Percentiles rank a stretch among this genome's conserved stretches.
phyloP scores from a whole-genome alignment of 2,113 vertebrate species.

The Antennarius striatus region DNA sequence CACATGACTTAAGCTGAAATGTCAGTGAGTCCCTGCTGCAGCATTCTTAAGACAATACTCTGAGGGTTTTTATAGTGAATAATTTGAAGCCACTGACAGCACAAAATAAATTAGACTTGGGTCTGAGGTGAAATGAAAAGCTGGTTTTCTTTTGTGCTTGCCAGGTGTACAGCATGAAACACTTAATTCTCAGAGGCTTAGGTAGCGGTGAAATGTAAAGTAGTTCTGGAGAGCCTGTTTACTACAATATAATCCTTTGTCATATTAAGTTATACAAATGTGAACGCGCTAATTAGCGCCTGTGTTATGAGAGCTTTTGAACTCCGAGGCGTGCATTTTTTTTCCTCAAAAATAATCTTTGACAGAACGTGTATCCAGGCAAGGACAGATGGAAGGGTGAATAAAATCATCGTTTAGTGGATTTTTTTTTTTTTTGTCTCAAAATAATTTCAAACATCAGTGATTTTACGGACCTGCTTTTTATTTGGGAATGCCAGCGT shows the following conservation, averaged over 20 bases:
- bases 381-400: constrained; percentile 4
- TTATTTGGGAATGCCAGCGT: not conserved
- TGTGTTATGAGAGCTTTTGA: not conserved
- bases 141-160: not conserved
- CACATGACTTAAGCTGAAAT: constrained; percentile 6
- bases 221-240: not conserved
- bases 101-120: constrained; percentile 2
- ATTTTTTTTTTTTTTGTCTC: not conserved
- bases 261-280: not conserved
- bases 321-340: constrained; percentile 21
- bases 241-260: not conserved
- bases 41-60: constrained; percentile 8
- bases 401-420: constrained; percentile 8
- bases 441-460: too few species aligned
- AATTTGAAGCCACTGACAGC: constrained; percentile 12
- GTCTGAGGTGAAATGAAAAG: constrained; percentile 19
- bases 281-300: not conserved
- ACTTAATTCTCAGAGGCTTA: not conserved
- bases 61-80: constrained; percentile 16
- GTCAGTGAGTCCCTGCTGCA: constrained; percentile 21
- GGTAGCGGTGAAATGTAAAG: constrained; percentile 16
- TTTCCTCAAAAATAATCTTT: not conserved
- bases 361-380: not conserved
- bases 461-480: not conserved
- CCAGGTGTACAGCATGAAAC: not conserved